Evolutionary conservation across 1,140 invertebrate genomes (phyloP).

Genomic region (Oedothorax gibbosus): DNA sequence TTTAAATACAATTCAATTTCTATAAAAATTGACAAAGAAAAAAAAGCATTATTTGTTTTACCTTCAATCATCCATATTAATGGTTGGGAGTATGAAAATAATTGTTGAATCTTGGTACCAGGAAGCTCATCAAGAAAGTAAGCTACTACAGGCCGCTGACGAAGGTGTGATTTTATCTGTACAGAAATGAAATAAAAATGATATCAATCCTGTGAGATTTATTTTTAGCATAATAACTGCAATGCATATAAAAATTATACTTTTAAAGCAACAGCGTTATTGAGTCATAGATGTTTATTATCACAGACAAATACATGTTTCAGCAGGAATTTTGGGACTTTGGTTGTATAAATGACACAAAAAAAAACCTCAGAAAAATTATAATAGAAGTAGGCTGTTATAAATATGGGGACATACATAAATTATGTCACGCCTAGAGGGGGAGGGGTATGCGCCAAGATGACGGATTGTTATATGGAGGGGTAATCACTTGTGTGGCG

Average conservation of each 20-base stretch:
- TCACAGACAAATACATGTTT: too few species aligned
- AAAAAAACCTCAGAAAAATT: too few species aligned
- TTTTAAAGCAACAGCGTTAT: neutral
- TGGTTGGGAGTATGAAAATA: constrained; percentile 42
- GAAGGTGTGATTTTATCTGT: constrained; percentile 21
- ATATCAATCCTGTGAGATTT: neutral
- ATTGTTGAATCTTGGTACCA: constrained; percentile 24
- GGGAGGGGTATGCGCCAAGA: too few species aligned
- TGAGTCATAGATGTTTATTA: too few species aligned
- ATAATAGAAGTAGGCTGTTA: too few species aligned
- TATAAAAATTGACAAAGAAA: neutral
- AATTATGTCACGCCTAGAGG: too few species aligned
- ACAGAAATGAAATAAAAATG: neutral
- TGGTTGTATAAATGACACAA: too few species aligned
- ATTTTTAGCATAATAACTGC: neutral
- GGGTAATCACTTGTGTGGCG: too few species aligned
- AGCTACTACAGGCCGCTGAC: constrained; percentile 18
- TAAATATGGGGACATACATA: too few species aligned
- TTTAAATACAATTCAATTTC: neutral
- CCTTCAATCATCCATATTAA: constrained; percentile 52
- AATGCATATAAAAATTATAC: neutral
- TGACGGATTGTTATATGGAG: too few species aligned
- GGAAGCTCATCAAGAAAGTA: constrained; percentile 55
- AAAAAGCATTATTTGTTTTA: constrained; percentile 1
- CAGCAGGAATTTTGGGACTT: too few species aligned